These are phyloP conservation scores for Aphelinus atriplicis DNA, from an alignment of 1,140 invertebrate genomes.

Conservation along the genomic window DNA sequence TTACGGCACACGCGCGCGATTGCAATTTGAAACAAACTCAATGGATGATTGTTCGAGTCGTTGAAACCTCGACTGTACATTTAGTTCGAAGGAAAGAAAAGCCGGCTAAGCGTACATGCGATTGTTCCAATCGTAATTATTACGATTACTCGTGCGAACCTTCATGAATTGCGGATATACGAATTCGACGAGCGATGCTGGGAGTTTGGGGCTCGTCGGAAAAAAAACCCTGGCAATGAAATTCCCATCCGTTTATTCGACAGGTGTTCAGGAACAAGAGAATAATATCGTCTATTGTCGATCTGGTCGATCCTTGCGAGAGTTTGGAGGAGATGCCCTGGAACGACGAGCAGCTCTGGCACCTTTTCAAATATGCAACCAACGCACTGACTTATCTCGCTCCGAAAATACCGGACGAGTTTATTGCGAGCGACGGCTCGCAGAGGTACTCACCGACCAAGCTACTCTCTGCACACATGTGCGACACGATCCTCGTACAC, in stretches of 20 bases:
- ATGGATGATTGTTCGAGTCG: too few species aligned
- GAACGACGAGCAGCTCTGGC: constrained; percentile 44
- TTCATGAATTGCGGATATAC: neutral
- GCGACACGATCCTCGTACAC: too few species aligned
- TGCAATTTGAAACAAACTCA: too few species aligned
- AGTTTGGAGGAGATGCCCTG: constrained; percentile 16
- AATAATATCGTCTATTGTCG: constrained; percentile 44
- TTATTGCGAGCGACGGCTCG: constrained; percentile 45
- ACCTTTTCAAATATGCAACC: constrained; percentile 46
- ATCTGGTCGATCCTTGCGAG: constrained; percentile 43
- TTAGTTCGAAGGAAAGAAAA: too few species aligned
- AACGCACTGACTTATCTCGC: constrained; percentile 46
- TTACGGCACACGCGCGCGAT: too few species aligned
- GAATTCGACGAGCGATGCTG: neutral
- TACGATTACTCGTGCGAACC: neutral
- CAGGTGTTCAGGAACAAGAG: constrained; percentile 45
- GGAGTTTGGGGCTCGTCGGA: neutral
- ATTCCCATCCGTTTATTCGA: neutral
- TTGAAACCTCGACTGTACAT: too few species aligned
- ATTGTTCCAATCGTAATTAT: too few species aligned
- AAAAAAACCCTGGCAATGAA: neutral
- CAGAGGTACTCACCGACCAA: constrained; percentile 38
- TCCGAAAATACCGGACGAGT: constrained; percentile 49
- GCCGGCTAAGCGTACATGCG: too few species aligned
- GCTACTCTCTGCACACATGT: neutral